Percentiles rank a stretch among this genome's conserved stretches.
Evolutionary conservation across 1,140 invertebrate genomes (phyloP).

Genomic region (Lycorma delicatula): DNA sequence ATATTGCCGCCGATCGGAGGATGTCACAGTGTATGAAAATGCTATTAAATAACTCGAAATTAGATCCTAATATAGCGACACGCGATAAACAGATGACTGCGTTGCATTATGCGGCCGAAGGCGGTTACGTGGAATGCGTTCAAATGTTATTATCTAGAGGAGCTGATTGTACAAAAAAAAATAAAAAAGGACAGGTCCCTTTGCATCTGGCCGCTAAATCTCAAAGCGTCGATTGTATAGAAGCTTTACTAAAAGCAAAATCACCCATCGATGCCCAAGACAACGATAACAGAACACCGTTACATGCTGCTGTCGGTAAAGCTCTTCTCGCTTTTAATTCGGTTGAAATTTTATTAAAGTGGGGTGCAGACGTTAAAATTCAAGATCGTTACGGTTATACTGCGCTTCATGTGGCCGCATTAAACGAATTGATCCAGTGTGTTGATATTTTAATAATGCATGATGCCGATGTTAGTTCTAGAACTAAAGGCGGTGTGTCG

Average conservation of each 20-base stretch:
- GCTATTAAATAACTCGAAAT: constrained; percentile 21
- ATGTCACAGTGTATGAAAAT: constrained; percentile 52
- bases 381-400: constrained; percentile 85
- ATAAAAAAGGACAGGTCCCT: constrained; percentile 65
- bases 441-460: constrained; percentile 72
- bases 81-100: constrained; percentile 45
- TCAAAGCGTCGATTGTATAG: constrained; percentile 67
- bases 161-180: constrained; percentile 58
- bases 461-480: constrained; percentile 74
- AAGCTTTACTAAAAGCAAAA: constrained; percentile 59
- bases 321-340: constrained; percentile 64
- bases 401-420: constrained; percentile 75
- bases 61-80: constrained; percentile 25
- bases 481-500: constrained; percentile 72
- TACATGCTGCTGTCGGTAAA: constrained; percentile 70
- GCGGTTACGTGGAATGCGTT: constrained; percentile 60
- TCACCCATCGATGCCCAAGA: constrained; percentile 66
- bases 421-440: constrained; percentile 73
- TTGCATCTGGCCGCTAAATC: constrained; percentile 66
- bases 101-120: constrained; percentile 66
- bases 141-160: constrained; percentile 59
- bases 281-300: constrained; percentile 61
- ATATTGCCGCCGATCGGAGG: constrained; percentile 65
- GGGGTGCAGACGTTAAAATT: constrained; percentile 73
- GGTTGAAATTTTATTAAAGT: constrained; percentile 59